These are phyloP conservation scores for Rhinoraja longicauda DNA, from an alignment of 2,797 vertebrate genomes.

Conservation along the genomic window DNA sequence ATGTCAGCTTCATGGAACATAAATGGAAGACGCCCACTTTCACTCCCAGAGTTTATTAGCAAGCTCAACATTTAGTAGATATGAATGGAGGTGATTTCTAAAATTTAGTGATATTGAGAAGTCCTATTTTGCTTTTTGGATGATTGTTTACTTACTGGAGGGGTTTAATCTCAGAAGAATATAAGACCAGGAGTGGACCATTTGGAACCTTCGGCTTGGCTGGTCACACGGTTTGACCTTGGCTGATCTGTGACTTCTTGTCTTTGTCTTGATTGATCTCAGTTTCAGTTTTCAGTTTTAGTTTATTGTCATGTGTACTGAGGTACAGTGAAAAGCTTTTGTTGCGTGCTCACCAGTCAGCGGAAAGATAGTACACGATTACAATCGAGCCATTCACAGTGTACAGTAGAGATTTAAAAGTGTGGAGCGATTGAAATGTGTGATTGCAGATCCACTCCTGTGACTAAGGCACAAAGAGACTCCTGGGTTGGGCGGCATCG, in stretches of 20 bases:
- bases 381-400: too few species aligned
- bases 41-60: not conserved
- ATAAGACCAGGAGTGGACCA: not conserved
- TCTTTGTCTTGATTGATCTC: not conserved
- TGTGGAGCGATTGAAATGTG: too few species aligned
- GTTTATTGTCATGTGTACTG: too few species aligned
- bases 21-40: not conserved
- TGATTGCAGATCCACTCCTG: too few species aligned
- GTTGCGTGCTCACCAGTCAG: too few species aligned
- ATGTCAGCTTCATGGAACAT: not conserved
- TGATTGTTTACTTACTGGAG: not conserved
- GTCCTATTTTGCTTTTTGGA: not conserved
- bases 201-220: not conserved
- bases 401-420: too few species aligned
- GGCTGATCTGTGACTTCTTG: not conserved
- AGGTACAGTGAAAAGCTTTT: too few species aligned
- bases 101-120: not conserved
- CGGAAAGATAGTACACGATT: too few species aligned
- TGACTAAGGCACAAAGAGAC: too few species aligned
- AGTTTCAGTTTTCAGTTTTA: too few species aligned
- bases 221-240: not conserved
- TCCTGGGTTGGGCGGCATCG: too few species aligned
- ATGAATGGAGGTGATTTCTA: not conserved
- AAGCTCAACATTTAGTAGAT: not conserved
- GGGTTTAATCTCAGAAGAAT: not conserved